Percentiles rank a stretch among this genome's conserved stretches.
Conservation (phyloP, 2,888 invertebrate genomes). For the Sesamia inferens region DNA sequence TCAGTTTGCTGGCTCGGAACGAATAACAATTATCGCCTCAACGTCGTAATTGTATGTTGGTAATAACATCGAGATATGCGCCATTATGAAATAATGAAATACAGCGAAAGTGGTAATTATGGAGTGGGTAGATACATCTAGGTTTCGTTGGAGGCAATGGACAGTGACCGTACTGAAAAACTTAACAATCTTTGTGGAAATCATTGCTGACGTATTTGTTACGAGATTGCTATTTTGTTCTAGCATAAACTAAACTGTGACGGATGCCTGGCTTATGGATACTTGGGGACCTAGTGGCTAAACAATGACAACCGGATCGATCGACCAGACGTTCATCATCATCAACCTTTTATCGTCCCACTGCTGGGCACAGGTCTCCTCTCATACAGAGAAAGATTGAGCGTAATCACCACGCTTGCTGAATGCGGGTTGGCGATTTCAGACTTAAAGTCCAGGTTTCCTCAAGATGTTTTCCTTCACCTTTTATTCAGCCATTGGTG, state of each 20-base stretch:
- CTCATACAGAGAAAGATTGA: no score
- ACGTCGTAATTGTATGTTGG: constrained; percentile 41
- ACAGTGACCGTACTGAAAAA: background rate
- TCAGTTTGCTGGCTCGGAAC: constrained; percentile 44
- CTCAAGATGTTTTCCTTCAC: no score
- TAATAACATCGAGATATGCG: constrained; percentile 42
- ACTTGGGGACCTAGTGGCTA: background rate
- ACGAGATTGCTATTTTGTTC: background rate
- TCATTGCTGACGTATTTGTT: background rate
- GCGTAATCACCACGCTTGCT: no score
- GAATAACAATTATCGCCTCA: constrained; percentile 55
- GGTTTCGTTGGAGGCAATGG: constrained; percentile 9
- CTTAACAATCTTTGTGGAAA: constrained; percentile 5
- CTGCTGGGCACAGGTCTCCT: no score
- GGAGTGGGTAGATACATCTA: constrained; percentile 12
- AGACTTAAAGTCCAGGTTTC: no score
- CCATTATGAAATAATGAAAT: constrained; percentile 36
- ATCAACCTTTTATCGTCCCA: no score
- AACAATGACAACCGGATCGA: background rate
- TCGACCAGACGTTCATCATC: no score
- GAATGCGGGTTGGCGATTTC: no score
- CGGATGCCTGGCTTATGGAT: background rate
- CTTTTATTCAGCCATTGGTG: no score
- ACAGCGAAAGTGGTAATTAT: constrained; percentile 59
- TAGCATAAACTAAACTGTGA: background rate